Evolutionary conservation across 2,888 invertebrate genomes (phyloP), one percentile per base, ranked within the genome.

Genomic region (Merodon equestris): DNA sequence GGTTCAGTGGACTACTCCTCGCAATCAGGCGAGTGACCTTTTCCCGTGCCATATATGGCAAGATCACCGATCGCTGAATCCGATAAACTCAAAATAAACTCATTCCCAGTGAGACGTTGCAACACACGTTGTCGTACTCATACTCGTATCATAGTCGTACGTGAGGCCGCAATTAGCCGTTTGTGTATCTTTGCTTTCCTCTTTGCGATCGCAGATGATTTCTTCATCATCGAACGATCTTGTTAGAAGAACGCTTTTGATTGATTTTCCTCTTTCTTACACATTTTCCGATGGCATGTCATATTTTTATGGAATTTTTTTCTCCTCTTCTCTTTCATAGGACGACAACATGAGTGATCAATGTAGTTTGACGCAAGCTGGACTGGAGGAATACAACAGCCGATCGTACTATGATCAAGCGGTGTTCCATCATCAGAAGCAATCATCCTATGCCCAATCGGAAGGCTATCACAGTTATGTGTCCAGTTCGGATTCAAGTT

Each of bases 401-500:
- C 91, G 92, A 76, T 91, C 91, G 82, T 93, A 92, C 86, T 91
- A 91, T 74, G 90, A 90, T 84, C 90, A 90, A 82, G 91, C 91
- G 76, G 89, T 88, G 54, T 91, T 91, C 83, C 90, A 91, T 83
- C 93, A 93, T 86, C 93, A 93, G 83, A 93, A 93, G 84, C 93
- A 94, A 85, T 91, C 93, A 44, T 93, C 93, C 60, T 94, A 94
- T 88, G 94, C 94, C 57, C 94, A 94, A 85, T 94, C 94, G 60
- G 94, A 94, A 89, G 94, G 94, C 58, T 94, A 94, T 87, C 94
- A 94, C 87, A 94, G 94, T 86, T 94, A 94, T 87, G 94, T 94
- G 19, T 93, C 94, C 72, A 93, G 94, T 85, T 93, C 93, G 42
- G 94, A 94, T 87, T 93, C 93, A 9, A 93, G 93, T 58, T 92